Conservation (phyloP, 37 sponge, comb jelly and placozoan species). For the Aplysina aerophoba region DNA sequence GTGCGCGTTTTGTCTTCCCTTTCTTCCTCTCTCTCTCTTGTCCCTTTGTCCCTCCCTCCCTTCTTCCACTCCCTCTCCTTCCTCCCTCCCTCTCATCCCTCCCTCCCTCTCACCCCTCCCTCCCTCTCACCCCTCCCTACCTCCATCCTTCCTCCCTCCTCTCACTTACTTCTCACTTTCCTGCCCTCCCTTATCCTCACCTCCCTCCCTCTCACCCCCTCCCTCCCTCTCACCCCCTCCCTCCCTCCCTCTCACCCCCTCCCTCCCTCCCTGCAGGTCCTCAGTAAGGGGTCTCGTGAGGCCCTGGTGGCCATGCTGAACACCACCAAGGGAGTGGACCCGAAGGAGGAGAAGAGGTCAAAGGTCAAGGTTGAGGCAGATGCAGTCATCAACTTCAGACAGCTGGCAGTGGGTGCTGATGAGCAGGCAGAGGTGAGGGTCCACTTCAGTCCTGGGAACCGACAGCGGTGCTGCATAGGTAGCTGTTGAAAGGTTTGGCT, state of each 20-base stretch:
- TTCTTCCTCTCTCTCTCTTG: too few relatives aligned
- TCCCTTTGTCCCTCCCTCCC: too few relatives aligned
- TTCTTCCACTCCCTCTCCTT: too few relatives aligned
- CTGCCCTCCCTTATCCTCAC: too few relatives aligned
- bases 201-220: too few relatives aligned
- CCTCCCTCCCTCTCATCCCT: too few relatives aligned
- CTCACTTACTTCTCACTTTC: too few relatives aligned
- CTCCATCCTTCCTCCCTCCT: too few relatives aligned
- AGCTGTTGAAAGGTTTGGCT: too few relatives aligned
- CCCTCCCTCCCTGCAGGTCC: constrained; percentile 21
- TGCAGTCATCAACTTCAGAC: constrained; percentile 79
- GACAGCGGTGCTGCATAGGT: too few relatives aligned
- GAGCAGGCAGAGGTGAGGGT: constrained; percentile 66
- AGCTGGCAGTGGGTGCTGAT: constrained; percentile 58
- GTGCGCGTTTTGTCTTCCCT: too few relatives aligned
- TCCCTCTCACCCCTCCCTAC: too few relatives aligned
- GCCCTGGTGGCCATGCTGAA: constrained; percentile 71
- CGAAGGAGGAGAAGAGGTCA: constrained; percentile 37
- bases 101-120: not conserved
- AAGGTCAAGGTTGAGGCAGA: constrained; percentile 71
- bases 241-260: not conserved
- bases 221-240: not conserved
- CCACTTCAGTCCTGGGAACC: not conserved
- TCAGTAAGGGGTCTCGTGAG: constrained; percentile 68
- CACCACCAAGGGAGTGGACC: not conserved